Conservation (phyloP, 2,888 invertebrate genomes). For the Drosophila fulvimacula region DNA sequence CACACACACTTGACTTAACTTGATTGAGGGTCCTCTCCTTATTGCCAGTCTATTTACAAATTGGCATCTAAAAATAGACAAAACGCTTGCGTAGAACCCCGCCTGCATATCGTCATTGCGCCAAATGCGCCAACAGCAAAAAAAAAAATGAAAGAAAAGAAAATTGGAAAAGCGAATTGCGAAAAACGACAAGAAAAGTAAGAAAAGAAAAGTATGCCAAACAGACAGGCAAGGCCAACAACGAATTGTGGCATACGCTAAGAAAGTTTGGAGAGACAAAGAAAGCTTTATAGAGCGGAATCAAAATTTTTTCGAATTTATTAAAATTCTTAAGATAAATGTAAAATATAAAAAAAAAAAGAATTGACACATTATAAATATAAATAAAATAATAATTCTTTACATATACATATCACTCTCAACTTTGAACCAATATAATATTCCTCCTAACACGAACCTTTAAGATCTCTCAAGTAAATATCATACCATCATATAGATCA, state of each 20-base stretch:
- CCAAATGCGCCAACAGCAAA: slow-evolving; percentile 20
- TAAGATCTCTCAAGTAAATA: background rate
- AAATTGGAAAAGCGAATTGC: slow-evolving; percentile 14
- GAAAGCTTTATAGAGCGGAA: background rate
- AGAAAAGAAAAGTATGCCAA: slow-evolving; percentile 16
- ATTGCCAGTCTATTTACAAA: slow-evolving; percentile 59
- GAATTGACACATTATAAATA: no score
- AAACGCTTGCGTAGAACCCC: slow-evolving; percentile 30
- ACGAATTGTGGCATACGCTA: slow-evolving; percentile 30
- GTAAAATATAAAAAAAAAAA: background rate
- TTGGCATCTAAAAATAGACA: slow-evolving; percentile 59
- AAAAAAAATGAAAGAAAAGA: slow-evolving; percentile 5
- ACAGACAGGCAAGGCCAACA: background rate
- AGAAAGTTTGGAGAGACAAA: background rate
- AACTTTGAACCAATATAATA: no score
- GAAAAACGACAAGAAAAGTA: slow-evolving; percentile 9
- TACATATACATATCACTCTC: no score
- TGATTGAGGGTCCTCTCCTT: slow-evolving; percentile 54
- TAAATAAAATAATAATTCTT: no score
- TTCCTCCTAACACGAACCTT: background rate
- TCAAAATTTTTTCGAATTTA: no score
- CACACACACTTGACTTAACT: slow-evolving; percentile 53
- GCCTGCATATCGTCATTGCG: slow-evolving; percentile 45
- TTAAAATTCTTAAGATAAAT: background rate
- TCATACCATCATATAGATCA: background rate